Base-by-base conservation (phyloP, 92 coral and sea anemone genomes). In the Diadumene lineata region DNA sequence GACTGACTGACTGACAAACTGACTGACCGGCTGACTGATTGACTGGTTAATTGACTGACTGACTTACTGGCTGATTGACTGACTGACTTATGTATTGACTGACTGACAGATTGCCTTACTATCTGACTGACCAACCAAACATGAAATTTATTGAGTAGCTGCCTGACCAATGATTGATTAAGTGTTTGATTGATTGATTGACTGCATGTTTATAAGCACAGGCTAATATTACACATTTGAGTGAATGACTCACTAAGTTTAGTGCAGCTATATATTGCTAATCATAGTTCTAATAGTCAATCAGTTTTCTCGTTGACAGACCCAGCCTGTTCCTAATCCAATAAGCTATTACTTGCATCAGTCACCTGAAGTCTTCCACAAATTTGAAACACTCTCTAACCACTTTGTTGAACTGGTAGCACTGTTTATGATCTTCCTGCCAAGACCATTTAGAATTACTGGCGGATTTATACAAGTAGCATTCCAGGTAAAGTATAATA, bases 301-400 rank as follows among this genome's bases (percentile, higher is more conserved):
- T n/a, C n/a, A n/a, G n/a, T 29, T 62, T 28, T 1, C 31, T 29
- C 11, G 15, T 63, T 72, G 24, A n/a, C 61, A 94, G 98, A 94
- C 98, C 56, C 98, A 94, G 80, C 98, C 98, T 28, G 96, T 94
- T 63, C 98, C 98, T 6, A 94, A 94, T 57, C 98, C 98, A 11
- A 66, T 92, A 68, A 91, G 97, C 55, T 94, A 91, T 64, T 94
- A 91, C 76, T 82, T 94, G 73, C 98, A 94, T 55, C 98, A 94
- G 73, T 94, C 98, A 17, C 97, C 98, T n/a, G 97, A 94, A 76
- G 34, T 86, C 56, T 86, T 94, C 48, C 98, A 94, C 89, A 94
- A 94, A 65, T 84, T 92, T 80, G 97, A 94, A 74, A 94, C 98
- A 15, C 89, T 94, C 63, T 53, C 64, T 50, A 94, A 94, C 78